Base-by-base conservation (phyloP, 37 sponge, comb jelly and placozoan species). In the Hormiphora californensis region DNA sequence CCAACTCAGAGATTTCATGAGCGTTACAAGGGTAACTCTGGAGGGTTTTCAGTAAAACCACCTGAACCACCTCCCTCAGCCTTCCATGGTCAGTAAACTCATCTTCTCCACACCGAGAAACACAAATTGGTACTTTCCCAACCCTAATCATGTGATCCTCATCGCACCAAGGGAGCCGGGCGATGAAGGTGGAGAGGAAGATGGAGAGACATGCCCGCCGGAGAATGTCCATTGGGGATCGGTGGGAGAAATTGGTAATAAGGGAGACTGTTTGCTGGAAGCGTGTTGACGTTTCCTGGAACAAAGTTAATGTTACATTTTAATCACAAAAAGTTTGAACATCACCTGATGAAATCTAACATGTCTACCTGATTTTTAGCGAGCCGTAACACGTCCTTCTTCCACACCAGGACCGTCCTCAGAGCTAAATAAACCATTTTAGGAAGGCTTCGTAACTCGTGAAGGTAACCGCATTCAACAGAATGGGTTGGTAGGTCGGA, bases 21-120 rank as follows among this genome's bases (percentile, higher is more conserved):
- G 81, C 81, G 81, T 73, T 73, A 28, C 81, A 73, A 0, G 81
- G 81, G 81, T 40, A 73, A 33, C 81, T 73, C 81, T 73, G 81
- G 0, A 73, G 46, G 81, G 28, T 43, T 36, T 73, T 73, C 3
- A 73, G 46, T 1, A 73, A 46, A 33, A 73, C 36, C 0, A n/a
- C 23, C 36, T 25, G 25, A 33, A 73, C 2, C 4, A 22, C 11
- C 35, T 7, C 9, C 15, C 23, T 7, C 4, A 32, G 36, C 25
- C 32, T 38, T 4, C 36, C 43, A 43, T 73, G 41, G 27, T 36
- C 28, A n/a, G n/a, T n/a, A n/a, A n/a, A n/a, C n/a, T n/a, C n/a
- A n/a, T n/a, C n/a, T n/a, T n/a, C n/a, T n/a, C n/a, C n/a, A 40
- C 81, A 73, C 37, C 67, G 38, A 7, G 38, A 35, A 7, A 65